These are phyloP conservation scores for Eurosta solidaginis DNA, from an alignment of 1,140 invertebrate species.

Conservation along the genomic window DNA sequence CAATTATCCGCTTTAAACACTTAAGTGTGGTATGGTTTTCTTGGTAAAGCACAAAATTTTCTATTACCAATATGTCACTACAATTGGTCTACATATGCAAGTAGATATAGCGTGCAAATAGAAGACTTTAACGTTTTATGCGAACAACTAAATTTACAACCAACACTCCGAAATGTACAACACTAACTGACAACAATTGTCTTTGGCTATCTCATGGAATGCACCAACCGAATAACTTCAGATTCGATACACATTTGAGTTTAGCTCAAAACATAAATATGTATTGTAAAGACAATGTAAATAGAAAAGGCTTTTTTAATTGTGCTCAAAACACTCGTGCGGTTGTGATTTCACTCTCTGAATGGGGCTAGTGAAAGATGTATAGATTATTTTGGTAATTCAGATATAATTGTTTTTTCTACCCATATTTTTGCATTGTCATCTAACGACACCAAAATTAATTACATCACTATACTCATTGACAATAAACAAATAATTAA, in stretches of 20 bases:
- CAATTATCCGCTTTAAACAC: not conserved
- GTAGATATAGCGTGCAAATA: not conserved
- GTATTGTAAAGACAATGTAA: too few species aligned
- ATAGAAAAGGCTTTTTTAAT: not conserved
- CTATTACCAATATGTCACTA: constrained; percentile 3
- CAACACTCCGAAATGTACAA: constrained; percentile 46
- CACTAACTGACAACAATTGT: constrained; percentile 52
- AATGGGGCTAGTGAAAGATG: constrained; percentile 1
- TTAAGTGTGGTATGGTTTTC: not conserved
- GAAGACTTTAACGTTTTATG: not conserved
- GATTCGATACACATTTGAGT: constrained; percentile 16
- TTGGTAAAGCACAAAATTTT: not conserved
- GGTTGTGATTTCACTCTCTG: constrained; percentile 1
- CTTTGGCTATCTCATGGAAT: not conserved
- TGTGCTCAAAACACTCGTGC: not conserved
- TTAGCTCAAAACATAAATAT: too few species aligned
- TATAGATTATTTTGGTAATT: not conserved
- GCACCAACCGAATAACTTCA: not conserved
- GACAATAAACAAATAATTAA: too few species aligned
- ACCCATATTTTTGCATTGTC: too few species aligned
- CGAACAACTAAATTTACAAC: constrained; percentile 37
- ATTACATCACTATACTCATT: not conserved
- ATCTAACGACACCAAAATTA: not conserved
- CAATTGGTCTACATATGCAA: not conserved
- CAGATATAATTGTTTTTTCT: not conserved